Evolutionary conservation across 2,888 invertebrate species (phyloP).

Genomic region (Heterodera filipjevi): DNA sequence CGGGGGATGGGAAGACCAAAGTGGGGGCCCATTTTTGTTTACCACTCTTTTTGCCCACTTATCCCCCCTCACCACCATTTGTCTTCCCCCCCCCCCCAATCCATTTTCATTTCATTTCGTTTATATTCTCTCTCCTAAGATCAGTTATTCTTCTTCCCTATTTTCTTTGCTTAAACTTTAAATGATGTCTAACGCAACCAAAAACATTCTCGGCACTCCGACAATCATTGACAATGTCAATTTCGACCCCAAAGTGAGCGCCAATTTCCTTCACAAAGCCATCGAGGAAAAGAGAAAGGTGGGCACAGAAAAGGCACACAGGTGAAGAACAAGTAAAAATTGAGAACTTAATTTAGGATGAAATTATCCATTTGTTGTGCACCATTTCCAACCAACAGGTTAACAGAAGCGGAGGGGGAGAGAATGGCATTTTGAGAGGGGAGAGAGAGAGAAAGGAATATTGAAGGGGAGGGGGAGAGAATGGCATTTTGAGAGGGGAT

Average conservation of each 20-base stretch:
- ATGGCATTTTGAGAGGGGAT: background rate
- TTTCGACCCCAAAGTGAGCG: constrained; percentile 57
- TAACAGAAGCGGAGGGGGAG: background rate
- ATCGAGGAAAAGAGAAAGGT: constrained; percentile 51
- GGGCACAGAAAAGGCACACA: background rate
- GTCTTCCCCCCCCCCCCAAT: background rate
- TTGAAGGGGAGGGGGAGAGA: background rate
- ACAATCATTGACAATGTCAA: constrained; percentile 28
- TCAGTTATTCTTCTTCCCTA: background rate
- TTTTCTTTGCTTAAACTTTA: background rate
- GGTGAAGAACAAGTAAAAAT: constrained; percentile 26
- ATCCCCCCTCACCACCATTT: background rate
- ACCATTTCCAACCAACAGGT: constrained; percentile 80
- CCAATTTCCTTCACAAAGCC: constrained; percentile 56
- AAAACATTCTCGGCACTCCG: constrained; percentile 41
- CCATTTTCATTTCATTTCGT: background rate
- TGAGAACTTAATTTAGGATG: constrained; percentile 47
- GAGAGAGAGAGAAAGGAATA: background rate
- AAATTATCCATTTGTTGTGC: constrained; percentile 73
- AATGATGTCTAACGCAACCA: constrained; percentile 14
- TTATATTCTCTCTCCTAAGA: background rate
- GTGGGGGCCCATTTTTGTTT: too few relatives aligned
- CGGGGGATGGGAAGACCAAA: too few relatives aligned
- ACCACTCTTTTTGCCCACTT: too few relatives aligned
- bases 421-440: background rate